A percentile compares a stretch with the other conserved stretches of the same genome.
Evolutionary conservation across 2,113 vertebrate genomes (phyloP).

Genomic region (Muntiacus reevesi): DNA sequence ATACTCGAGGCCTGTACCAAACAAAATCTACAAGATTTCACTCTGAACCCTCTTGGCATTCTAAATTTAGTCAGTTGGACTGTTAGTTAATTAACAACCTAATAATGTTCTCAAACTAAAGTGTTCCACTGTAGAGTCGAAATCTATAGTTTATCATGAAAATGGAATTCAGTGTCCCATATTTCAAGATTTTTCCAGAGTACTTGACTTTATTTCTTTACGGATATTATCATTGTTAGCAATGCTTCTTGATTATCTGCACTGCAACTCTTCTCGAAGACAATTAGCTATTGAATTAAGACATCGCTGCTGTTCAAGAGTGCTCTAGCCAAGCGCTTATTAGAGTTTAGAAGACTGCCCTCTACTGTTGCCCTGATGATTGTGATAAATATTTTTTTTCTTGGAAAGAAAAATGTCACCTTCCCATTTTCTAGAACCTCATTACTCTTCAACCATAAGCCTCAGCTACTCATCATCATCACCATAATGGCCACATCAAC

Average conservation of each 20-base stretch:
- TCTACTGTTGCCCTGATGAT: neutral
- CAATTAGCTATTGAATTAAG: neutral
- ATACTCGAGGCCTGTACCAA: neutral
- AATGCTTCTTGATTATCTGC: neutral
- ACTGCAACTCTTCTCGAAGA: neutral
- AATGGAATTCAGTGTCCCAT: neutral
- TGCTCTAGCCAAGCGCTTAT: neutral
- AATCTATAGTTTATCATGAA: neutral
- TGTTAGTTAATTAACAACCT: neutral
- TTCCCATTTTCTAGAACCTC: neutral
- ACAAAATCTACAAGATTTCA: neutral
- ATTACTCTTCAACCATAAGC: neutral
- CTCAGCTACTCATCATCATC: neutral
- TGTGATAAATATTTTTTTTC: neutral
- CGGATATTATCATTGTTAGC: neutral
- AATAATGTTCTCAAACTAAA: neutral
- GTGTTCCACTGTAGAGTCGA: neutral
- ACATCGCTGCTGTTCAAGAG: neutral
- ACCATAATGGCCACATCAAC: neutral
- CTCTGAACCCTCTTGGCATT: neutral
- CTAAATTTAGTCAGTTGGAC: neutral
- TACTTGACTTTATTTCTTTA: neutral
- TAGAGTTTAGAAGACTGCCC: neutral
- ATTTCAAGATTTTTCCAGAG: neutral
- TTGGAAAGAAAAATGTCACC: neutral